phyloP scores from a whole-genome alignment of 2,797 vertebrate genomes.

The Masticophis lateralis region DNA sequence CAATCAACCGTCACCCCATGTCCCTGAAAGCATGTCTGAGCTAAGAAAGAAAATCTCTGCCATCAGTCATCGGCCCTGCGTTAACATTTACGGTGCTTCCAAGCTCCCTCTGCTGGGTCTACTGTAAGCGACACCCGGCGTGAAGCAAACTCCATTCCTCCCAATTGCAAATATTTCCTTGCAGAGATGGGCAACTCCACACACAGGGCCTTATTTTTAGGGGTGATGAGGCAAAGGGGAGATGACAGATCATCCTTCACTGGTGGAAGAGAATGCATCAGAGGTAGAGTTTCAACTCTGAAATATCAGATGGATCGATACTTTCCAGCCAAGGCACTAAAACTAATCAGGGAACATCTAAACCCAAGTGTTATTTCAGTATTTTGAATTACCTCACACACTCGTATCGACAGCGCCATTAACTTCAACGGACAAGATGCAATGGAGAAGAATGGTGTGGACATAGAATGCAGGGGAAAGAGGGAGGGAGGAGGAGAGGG shows the following conservation, averaged over 20 bases:
- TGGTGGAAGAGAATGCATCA: not conserved
- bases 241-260: not conserved
- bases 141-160: not conserved
- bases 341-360: not conserved
- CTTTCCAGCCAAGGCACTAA: not conserved
- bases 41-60: slow-evolving; percentile 14
- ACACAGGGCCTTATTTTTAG: not conserved
- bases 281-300: not conserved
- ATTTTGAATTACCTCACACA: not conserved
- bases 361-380: not conserved
- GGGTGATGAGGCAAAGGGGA: not conserved
- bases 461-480: not conserved
- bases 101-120: slow-evolving; percentile 62
- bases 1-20: not conserved
- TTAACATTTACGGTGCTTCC: slow-evolving; percentile 39
- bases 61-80: not conserved
- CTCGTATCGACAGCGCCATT: not conserved
- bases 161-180: not conserved
- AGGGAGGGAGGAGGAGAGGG: too few species aligned
- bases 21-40: slow-evolving; percentile 17
- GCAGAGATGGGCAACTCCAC: not conserved
- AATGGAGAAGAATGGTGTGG: not conserved
- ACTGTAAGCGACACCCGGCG: slow-evolving; percentile 2
- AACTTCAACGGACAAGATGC: not conserved
- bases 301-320: not conserved